Evolutionary conservation across 2,888 invertebrate genomes (phyloP), one percentile per base, ranked within the genome.

Genomic region (Drosophila pegasa): DNA sequence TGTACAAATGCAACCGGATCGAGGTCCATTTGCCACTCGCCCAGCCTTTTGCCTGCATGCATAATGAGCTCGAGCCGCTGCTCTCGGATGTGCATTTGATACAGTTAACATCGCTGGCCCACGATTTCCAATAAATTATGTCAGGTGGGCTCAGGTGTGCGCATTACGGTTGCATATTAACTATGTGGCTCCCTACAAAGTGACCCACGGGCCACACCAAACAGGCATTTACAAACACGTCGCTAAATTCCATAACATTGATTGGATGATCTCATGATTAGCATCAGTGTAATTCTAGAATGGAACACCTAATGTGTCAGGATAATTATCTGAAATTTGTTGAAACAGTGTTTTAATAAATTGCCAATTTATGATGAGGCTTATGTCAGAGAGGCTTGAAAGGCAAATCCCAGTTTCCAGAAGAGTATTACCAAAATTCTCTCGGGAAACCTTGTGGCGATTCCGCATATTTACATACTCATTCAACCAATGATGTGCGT

Each of bases 41-140:
- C 60, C 25, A 43, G 41, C 63, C 60, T 47, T 75, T 66, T 71
- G 47, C 71, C 50, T 6, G 50, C 75, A 64, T 86, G 76, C 65
- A 71, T 67, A 81, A 81, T 80, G 71, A 74, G 65, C 45, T 47
- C 61, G 51, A 18, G 50, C 27, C 38, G 66, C 10, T 31, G 50
- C 54, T 25, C n/a, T n/a, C 33, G 51, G 16, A n/a, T 48, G 52
- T 51, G 54, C 65, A 57, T 60, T 64, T 45, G 40, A 60, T 51
- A 50, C 65, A 57, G 57, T 64, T 45, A 43, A 60, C 54, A 65
- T 51, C 61, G 58, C 38, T 47, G 29, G 45, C 40, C 55, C 65
- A 51, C 67, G 56, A 65, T 56, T 63, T 65, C 55, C 58, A 66
- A 80, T 88, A 88, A 88, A 83, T 87, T 76, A 70, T 54, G 41